phyloP scores from a whole-genome alignment of 2,797 vertebrate genomes.

The Falco novaeseelandiae region DNA sequence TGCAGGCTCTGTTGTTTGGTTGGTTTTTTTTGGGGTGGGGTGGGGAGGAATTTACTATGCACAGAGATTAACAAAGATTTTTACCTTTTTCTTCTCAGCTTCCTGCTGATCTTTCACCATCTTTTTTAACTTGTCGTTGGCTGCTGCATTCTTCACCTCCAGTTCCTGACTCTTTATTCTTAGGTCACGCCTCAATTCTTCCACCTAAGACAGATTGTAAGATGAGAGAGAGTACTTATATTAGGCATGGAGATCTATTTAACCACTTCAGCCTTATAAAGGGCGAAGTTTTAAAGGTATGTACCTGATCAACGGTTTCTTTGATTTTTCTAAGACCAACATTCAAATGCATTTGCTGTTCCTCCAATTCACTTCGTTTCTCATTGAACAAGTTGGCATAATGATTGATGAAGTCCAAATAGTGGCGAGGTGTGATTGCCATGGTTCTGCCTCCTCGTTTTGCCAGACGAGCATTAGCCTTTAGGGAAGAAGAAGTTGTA shows the following conservation, averaged over 20 bases:
- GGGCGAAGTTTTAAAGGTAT: neutral
- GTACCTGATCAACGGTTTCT: slow-evolving; percentile 97
- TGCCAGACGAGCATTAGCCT: slow-evolving; percentile 95
- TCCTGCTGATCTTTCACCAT: slow-evolving; percentile 99
- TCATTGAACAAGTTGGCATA: slow-evolving; percentile 98
- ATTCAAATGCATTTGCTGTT: slow-evolving; percentile 99
- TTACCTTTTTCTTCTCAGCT: slow-evolving; percentile 98
- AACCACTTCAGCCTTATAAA: neutral
- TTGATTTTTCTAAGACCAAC: slow-evolving; percentile 98
- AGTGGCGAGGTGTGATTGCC: slow-evolving; percentile 98
- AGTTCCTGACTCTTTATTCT: slow-evolving; percentile 98
- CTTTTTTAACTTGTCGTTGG: slow-evolving; percentile 98
- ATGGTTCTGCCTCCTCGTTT: slow-evolving; percentile 96
- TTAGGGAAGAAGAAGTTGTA: neutral
- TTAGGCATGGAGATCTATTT: neutral
- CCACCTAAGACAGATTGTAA: slow-evolving; percentile 80
- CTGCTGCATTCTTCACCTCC: slow-evolving; percentile 97
- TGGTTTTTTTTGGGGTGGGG: too few species aligned
- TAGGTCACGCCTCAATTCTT: slow-evolving; percentile 94
- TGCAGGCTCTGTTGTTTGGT: neutral
- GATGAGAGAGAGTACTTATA: neutral
- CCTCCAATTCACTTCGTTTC: slow-evolving; percentile 96
- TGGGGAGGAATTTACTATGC: neutral
- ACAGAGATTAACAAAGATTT: neutral
- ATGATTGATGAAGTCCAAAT: slow-evolving; percentile 99